Conservation (phyloP, 92 coral and sea anemone genomes). For the Anthopleura xanthogrammica region DNA sequence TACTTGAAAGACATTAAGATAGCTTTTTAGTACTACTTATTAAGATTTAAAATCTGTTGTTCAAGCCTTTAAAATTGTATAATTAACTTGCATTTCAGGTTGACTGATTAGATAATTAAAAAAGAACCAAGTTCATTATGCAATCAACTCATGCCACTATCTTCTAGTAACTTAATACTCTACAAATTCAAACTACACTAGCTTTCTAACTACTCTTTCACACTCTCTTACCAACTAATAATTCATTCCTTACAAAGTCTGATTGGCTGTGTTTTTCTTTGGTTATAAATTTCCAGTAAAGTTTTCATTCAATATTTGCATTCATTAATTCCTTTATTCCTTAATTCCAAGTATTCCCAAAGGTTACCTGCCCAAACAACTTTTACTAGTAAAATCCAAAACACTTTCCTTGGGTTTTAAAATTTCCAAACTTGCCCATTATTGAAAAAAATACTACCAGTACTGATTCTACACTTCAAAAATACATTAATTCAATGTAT, state of each 20-base stretch:
- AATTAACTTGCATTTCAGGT: background rate
- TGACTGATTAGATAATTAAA: background rate
- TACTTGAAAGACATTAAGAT: background rate
- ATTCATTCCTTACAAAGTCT: background rate
- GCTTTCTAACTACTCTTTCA: background rate
- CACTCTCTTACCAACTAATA: too few species aligned
- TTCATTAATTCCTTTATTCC: background rate
- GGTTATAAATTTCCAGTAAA: background rate
- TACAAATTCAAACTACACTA: background rate
- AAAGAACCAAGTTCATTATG: background rate
- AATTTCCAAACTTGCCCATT: background rate
- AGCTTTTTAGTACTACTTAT: too few species aligned
- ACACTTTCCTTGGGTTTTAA: background rate
- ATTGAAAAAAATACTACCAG: too few species aligned
- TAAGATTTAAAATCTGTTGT: too few species aligned
- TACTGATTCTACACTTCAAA: too few species aligned
- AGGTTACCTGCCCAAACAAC: background rate
- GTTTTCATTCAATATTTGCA: background rate
- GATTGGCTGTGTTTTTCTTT: background rate
- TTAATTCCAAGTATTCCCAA: background rate
- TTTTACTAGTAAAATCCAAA: background rate
- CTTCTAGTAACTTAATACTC: background rate
- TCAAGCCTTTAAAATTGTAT: background rate
- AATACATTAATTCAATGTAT: background rate
- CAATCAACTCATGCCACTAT: background rate